A percentile compares a stretch with the other conserved stretches of the same genome.
Conservation (phyloP, 1,140 invertebrate species). For the Bombus soroeensis region DNA sequence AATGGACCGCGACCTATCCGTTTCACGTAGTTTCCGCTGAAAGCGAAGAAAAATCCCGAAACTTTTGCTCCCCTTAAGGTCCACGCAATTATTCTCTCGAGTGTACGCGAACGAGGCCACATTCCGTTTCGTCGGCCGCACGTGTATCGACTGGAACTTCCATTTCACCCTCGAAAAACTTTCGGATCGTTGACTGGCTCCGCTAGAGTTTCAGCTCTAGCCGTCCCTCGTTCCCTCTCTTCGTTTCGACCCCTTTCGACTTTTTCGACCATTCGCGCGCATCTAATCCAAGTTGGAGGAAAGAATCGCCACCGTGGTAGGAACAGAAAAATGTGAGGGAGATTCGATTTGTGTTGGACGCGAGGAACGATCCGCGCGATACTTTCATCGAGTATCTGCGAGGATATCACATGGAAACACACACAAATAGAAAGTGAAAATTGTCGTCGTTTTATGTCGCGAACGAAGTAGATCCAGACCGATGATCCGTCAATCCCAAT, state of each 20-base stretch:
- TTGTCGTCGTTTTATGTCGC: constrained; percentile 11
- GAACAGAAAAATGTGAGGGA: constrained; percentile 23
- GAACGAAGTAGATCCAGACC: not conserved
- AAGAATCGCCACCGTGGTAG: constrained; percentile 21
- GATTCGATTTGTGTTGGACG: not conserved
- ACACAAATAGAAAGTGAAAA: constrained; percentile 59
- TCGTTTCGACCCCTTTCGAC: not conserved
- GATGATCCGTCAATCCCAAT: not conserved
- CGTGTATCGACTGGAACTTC: constrained; percentile 45
- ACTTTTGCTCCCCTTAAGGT: constrained; percentile 35
- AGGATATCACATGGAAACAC: constrained; percentile 56
- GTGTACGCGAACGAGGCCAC: constrained; percentile 21
- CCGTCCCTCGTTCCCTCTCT: not conserved
- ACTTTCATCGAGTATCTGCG: constrained; percentile 41
- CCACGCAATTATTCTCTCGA: constrained; percentile 55
- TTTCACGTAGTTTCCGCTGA: constrained; percentile 58
- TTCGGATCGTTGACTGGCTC: constrained; percentile 24
- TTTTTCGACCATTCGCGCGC: not conserved
- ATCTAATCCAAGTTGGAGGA: not conserved
- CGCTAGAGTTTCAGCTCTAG: not conserved
- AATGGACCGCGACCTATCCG: constrained; percentile 56
- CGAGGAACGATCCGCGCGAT: constrained; percentile 13
- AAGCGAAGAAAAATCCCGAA: constrained; percentile 53
- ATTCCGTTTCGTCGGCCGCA: constrained; percentile 27
- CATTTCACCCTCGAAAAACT: constrained; percentile 51